A percentile compares a stretch with the other conserved stretches of the same genome.
phyloP scores from a whole-genome alignment of 2,113 vertebrate species.

The Silurus glanis region DNA sequence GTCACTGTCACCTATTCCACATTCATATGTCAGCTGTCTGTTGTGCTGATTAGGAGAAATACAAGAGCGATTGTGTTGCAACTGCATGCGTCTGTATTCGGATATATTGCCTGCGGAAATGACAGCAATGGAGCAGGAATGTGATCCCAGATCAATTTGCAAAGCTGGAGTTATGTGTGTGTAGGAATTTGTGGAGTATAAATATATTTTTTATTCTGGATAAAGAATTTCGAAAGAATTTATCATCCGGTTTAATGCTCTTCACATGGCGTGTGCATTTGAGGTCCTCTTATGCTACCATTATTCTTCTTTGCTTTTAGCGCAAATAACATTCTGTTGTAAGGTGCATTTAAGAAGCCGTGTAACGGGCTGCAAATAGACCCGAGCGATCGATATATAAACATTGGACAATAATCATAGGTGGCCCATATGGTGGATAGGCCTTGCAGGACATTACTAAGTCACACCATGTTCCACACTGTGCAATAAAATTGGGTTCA shows the following conservation, averaged over 20 bases:
- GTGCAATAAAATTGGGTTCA: constrained; percentile 52
- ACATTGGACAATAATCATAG: neutral
- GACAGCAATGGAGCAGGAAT: neutral
- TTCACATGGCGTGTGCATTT: neutral
- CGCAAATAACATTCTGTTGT: neutral
- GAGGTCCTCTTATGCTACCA: neutral
- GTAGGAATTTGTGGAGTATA: neutral
- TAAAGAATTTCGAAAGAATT: neutral
- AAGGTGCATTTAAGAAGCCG: neutral
- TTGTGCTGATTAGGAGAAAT: neutral
- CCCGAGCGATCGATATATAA: neutral
- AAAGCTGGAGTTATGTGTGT: neutral
- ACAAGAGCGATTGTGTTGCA: neutral
- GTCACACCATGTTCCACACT: neutral
- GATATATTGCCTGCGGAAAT: neutral
- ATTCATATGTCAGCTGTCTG: neutral
- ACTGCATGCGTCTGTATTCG: neutral
- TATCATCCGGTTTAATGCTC: neutral
- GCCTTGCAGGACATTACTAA: neutral
- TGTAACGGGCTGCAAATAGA: neutral
- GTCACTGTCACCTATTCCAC: neutral
- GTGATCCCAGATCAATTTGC: neutral
- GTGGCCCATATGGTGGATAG: neutral
- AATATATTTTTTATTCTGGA: neutral
- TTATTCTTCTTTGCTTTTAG: neutral